Conservation (phyloP, 2,888 invertebrate species). For the Spatulosminthurus flaviceps region DNA sequence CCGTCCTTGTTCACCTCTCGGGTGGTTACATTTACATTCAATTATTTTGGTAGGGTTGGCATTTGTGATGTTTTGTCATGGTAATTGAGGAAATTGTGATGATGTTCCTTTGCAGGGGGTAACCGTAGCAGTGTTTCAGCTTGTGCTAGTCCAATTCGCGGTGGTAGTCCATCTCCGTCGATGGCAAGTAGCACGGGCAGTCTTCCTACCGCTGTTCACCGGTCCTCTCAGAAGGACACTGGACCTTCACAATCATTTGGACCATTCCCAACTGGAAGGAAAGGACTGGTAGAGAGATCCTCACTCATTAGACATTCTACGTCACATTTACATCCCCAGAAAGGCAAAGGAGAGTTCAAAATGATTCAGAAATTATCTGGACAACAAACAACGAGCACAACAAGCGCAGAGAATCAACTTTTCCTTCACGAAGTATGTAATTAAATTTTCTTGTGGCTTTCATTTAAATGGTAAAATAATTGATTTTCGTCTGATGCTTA, state of each 20-base stretch:
- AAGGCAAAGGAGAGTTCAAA: constrained; percentile 60
- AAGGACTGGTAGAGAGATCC: constrained; percentile 87
- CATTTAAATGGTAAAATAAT: too few relatives aligned
- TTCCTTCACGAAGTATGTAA: constrained; percentile 84
- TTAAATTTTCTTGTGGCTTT: not conserved
- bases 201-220: constrained; percentile 60
- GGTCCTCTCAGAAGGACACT: constrained; percentile 57
- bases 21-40: not conserved
- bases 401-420: constrained; percentile 89
- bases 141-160: constrained; percentile 67
- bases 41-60: not conserved
- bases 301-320: constrained; percentile 86
- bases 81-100: not conserved
- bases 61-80: not conserved
- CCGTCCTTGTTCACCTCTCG: not conserved
- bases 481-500: not conserved
- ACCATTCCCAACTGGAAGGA: constrained; percentile 76
- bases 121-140: constrained; percentile 63
- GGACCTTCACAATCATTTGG: constrained; percentile 72
- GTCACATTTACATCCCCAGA: constrained; percentile 69
- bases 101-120: constrained; percentile 36
- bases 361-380: constrained; percentile 73
- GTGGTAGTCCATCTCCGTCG: constrained; percentile 68
- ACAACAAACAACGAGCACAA: constrained; percentile 74
- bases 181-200: constrained; percentile 64